Percentiles rank a stretch among this genome's conserved stretches.
These are phyloP conservation scores for Tiliqua scincoides DNA, from an alignment of 2,113 vertebrate species.

Conservation along the genomic window DNA sequence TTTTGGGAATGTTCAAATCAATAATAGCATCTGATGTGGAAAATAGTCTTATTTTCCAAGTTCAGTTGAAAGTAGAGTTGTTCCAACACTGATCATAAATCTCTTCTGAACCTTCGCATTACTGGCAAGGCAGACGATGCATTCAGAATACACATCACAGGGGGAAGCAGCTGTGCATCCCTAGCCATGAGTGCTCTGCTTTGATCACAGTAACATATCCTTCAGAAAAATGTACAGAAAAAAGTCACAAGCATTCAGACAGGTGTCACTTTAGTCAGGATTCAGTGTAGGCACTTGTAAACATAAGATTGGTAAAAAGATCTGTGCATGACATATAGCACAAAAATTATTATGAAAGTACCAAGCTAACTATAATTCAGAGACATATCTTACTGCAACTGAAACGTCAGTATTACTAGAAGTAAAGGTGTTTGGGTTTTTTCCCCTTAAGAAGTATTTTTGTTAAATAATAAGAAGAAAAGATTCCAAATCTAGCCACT, in stretches of 20 bases:
- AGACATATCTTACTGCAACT: slow-evolving; percentile 45
- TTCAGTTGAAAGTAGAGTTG: slow-evolving; percentile 25
- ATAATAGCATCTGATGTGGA: slow-evolving; percentile 35
- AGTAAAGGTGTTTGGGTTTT: slow-evolving; percentile 31
- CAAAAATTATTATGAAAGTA: slow-evolving; percentile 51
- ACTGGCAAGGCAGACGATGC: not conserved
- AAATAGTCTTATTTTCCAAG: slow-evolving; percentile 45
- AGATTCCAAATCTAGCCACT: not conserved
- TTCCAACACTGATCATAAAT: slow-evolving; percentile 24
- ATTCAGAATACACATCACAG: slow-evolving; percentile 21
- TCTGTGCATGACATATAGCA: slow-evolving; percentile 59
- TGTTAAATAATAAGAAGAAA: accelerated
- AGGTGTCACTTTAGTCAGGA: slow-evolving; percentile 18
- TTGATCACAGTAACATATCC: not conserved
- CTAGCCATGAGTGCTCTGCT: not conserved
- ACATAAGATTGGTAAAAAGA: slow-evolving; percentile 53
- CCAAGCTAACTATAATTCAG: slow-evolving; percentile 42
- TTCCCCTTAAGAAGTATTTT: not conserved
- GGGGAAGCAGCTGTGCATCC: slow-evolving; percentile 4
- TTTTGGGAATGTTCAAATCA: slow-evolving; percentile 42
- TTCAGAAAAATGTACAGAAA: not conserved
- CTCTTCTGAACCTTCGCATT: slow-evolving; percentile 29
- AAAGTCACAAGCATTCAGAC: slow-evolving; percentile 20
- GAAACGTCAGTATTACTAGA: slow-evolving; percentile 17
- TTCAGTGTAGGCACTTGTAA: slow-evolving; percentile 36